These are phyloP conservation scores for Capreolus pygargus DNA, from an alignment of 2,113 vertebrate species.

Conservation along the genomic window DNA sequence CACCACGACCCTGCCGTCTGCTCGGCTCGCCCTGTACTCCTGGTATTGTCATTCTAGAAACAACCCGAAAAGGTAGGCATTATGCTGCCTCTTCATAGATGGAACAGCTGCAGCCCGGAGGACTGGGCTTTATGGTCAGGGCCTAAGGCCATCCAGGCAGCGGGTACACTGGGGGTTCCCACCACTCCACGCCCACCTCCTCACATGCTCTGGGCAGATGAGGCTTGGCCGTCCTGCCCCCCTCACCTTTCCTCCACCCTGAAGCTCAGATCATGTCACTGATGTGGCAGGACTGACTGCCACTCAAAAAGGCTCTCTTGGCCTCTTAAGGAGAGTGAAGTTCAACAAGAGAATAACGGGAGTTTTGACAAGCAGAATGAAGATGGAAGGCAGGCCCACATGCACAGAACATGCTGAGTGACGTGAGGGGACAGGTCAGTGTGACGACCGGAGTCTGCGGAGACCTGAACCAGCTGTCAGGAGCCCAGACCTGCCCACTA, in stretches of 20 bases:
- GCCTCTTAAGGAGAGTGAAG: not conserved
- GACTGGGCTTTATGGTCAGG: not conserved
- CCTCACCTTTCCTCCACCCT: not conserved
- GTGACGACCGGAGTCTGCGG: accelerated
- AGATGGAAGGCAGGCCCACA: not conserved
- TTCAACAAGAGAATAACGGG: not conserved
- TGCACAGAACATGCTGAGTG: not conserved
- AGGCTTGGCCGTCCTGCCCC: not conserved
- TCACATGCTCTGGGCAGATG: accelerated
- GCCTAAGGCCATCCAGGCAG: not conserved
- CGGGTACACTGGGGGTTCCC: not conserved
- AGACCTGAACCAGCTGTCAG: not conserved
- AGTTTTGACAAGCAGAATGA: not conserved
- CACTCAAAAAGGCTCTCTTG: not conserved
- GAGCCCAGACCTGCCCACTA: not conserved
- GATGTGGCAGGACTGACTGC: not conserved
- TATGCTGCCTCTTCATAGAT: not conserved
- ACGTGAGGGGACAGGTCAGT: not conserved
- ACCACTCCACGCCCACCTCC: not conserved
- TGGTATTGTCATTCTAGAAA: no score
- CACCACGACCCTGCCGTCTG: accelerated
- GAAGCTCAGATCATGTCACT: not conserved
- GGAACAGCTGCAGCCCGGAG: not conserved
- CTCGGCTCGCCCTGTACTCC: not conserved
- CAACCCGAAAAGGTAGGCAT: not conserved